Base-by-base conservation (phyloP, 2,888 invertebrate species). In the Eumerus sabulonum region DNA sequence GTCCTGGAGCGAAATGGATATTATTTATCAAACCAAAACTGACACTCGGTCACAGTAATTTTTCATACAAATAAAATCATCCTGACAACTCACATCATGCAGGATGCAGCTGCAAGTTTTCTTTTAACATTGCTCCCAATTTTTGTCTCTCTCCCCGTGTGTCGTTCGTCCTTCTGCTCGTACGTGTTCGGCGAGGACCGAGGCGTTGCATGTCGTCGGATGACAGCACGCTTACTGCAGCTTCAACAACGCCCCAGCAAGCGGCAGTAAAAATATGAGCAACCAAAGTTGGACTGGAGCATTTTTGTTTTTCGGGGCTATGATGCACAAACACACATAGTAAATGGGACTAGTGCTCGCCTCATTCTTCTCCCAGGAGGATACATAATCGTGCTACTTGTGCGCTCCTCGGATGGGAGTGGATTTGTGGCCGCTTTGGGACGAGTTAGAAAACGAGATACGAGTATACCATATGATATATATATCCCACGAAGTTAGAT, bases 21-120 rank as follows among this genome's bases (percentile, higher is more conserved):
- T 79, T 79, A 79, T 79, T 79, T 79, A 79, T 79, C 79, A 79
- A 79, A 74, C 74, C 74, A 79, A 74, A 79, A 74, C 79, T 79
- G 74, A 64, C 79, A 74, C 68, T 74, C 79, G 79, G 79, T 79
- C 79, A 79, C 68, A 79, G 79, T 79, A 74, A 79, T 79, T 79
- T 79, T 79, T 79, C 79, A 74, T 64, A 70, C 74, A 79, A 79
- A 79, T 79, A 64, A 74, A 79, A 79, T 79, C 79, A 79, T 79
- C 73, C 79, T 74, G 79, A 79, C 79, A 79, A 74, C 74, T 64
- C 70, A 60, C 79, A 79, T 79, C 74, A 79, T 79, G 79, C 79
- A 64, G 79, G 74, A 79, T 79, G 79, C 79, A 79, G 74, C 50
- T 60, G 53, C 27, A 27, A 27, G 51, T 63, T 40, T 63, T 40